Evolutionary conservation across 2,797 vertebrate genomes (phyloP).

Genomic region (Hemitrygon akajei): DNA sequence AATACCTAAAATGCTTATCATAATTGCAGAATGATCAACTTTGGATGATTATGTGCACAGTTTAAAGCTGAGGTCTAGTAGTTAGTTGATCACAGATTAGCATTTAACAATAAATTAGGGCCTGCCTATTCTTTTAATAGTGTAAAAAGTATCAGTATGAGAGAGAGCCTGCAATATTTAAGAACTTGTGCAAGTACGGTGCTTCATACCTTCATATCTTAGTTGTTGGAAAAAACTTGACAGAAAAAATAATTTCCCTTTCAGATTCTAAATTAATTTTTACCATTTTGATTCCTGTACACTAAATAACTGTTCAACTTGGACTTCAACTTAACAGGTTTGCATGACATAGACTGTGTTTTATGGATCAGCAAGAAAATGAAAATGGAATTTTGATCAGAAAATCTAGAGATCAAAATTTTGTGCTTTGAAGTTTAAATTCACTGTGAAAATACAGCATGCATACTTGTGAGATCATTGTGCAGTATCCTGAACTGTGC

Average conservation of each 20-base stretch:
- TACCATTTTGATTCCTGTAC: not conserved
- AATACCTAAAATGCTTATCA: not conserved
- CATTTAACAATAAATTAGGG: not conserved
- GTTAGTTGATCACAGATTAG: not conserved
- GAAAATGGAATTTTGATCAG: too few relatives aligned
- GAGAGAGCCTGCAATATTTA: not conserved
- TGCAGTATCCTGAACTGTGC: too few relatives aligned
- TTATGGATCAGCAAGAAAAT: too few relatives aligned
- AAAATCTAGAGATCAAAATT: too few relatives aligned
- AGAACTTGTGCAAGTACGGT: not conserved
- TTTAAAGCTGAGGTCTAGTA: not conserved
- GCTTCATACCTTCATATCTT: not conserved
- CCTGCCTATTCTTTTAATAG: not conserved
- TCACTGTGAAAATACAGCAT: too few relatives aligned
- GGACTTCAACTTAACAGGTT: too few relatives aligned
- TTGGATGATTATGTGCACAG: too few relatives aligned
- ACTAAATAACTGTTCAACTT: not conserved
- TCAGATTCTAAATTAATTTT: too few relatives aligned
- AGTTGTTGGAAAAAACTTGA: not conserved
- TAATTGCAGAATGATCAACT: not conserved
- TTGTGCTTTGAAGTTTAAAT: too few relatives aligned
- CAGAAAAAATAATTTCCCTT: too few relatives aligned
- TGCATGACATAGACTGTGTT: too few relatives aligned
- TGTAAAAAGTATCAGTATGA: not conserved
- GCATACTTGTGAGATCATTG: too few relatives aligned